Percentiles rank a stretch among this genome's conserved stretches.
Conservation (phyloP, 2,797 vertebrate species). For the Acomys russatus region DNA sequence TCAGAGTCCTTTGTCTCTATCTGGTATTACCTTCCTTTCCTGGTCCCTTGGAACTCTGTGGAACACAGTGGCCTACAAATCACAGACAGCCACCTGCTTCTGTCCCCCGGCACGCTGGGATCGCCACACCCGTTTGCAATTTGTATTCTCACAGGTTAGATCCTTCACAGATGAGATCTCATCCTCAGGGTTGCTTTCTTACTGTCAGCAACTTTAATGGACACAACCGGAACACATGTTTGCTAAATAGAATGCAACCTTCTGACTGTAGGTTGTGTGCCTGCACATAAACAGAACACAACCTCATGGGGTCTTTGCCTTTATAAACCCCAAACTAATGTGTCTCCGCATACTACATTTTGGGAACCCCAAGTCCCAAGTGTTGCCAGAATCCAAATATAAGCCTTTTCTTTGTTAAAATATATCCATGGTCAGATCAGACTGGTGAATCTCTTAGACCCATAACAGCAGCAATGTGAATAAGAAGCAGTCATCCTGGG, state of each 20-base stretch:
- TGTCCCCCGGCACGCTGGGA: not conserved
- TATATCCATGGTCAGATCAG: not conserved
- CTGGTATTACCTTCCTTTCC: not conserved
- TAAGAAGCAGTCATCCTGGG: not conserved
- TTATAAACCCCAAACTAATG: not conserved
- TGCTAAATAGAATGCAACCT: not conserved
- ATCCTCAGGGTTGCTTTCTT: not conserved
- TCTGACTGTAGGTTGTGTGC: not conserved
- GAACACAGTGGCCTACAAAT: not conserved
- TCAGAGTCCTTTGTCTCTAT: not conserved
- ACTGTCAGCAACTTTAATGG: not conserved
- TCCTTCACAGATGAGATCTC: not conserved
- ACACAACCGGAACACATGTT: not conserved
- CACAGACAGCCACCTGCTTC: not conserved
- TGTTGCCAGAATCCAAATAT: not conserved
- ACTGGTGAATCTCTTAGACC: not conserved
- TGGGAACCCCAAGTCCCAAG: not conserved
- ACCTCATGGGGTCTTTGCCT: not conserved
- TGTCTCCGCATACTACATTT: not conserved
- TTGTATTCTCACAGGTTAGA: not conserved
- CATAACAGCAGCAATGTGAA: not conserved
- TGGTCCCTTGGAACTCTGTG: too few relatives aligned
- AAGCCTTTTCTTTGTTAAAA: not conserved
- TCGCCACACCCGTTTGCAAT: not conserved
- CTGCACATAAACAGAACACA: not conserved